Conservation (phyloP, 2,888 invertebrate genomes). For the Dolomedes plantarius region DNA sequence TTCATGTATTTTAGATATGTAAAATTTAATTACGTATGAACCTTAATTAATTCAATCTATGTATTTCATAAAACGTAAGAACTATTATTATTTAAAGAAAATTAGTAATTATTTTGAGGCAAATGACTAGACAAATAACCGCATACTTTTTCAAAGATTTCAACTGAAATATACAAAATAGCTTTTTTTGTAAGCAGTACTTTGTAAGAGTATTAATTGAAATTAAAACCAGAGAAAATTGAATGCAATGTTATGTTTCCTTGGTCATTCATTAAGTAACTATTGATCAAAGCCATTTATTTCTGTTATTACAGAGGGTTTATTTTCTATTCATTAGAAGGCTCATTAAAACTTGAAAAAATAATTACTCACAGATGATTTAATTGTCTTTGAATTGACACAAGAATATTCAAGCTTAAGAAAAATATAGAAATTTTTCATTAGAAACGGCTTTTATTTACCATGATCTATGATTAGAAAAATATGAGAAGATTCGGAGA, state of each 20-base stretch:
- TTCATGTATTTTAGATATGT: no score
- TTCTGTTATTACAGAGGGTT: background rate
- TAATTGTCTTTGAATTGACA: background rate
- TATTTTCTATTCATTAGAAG: background rate
- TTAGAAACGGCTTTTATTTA: no score
- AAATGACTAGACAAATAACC: background rate
- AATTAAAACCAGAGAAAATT: background rate
- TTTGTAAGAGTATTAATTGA: background rate
- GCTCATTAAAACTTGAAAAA: background rate
- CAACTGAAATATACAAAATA: background rate
- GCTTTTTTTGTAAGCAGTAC: background rate
- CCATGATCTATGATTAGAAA: no score
- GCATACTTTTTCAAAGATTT: background rate
- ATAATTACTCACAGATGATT: background rate
- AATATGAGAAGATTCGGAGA: no score
- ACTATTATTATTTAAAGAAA: background rate
- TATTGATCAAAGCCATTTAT: background rate
- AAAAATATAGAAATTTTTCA: background rate
- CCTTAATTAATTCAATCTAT: background rate
- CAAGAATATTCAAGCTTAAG: background rate
- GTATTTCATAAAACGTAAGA: background rate
- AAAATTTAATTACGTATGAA: background rate
- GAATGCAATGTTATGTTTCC: background rate
- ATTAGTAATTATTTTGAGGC: background rate
- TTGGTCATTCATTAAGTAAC: background rate